phyloP scores from a whole-genome alignment of 2,888 invertebrate genomes.

The Masnerella sp. region DNA sequence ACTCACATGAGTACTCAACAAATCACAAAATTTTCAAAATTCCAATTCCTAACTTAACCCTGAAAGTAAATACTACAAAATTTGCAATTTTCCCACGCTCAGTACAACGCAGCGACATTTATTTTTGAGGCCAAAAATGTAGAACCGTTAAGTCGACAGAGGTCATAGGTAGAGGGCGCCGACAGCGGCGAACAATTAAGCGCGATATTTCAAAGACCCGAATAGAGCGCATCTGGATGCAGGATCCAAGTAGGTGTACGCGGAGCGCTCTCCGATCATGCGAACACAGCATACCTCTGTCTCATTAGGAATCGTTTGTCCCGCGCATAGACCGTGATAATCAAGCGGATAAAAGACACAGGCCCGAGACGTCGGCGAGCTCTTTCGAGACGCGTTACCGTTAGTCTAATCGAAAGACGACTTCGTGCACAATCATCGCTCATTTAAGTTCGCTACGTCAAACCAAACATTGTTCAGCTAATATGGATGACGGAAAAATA shows the following conservation, averaged over 20 bases:
- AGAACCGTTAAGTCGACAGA: conserved; percentile 5
- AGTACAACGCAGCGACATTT: background rate
- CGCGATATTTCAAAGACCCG: conserved; percentile 33
- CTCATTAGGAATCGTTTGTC: conserved; percentile 54
- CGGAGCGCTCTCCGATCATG: conserved; percentile 33
- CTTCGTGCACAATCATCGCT: conserved; percentile 48
- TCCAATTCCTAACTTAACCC: too few relatives aligned
- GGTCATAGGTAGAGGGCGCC: conserved; percentile 29
- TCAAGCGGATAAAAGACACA: conserved; percentile 53
- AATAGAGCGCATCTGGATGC: background rate
- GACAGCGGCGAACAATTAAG: conserved; percentile 22
- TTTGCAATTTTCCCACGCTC: too few relatives aligned
- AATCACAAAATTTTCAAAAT: too few relatives aligned
- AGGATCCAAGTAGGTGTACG: conserved; percentile 19
- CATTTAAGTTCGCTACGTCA: conserved; percentile 21
- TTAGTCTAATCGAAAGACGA: conserved; percentile 47
- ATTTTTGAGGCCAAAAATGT: conserved; percentile 17
- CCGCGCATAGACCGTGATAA: conserved; percentile 47
- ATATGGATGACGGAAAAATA: conserved; percentile 32
- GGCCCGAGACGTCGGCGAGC: conserved; percentile 35
- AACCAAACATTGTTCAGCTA: conserved; percentile 38
- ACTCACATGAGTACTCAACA: too few relatives aligned
- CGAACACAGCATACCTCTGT: conserved; percentile 45
- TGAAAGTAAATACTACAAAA: too few relatives aligned
- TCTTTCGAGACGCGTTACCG: conserved; percentile 40